A percentile compares a stretch with the other conserved stretches of the same genome.
phyloP scores from a whole-genome alignment of 1,140 invertebrate species.

The Homalodisca vitripennis region DNA sequence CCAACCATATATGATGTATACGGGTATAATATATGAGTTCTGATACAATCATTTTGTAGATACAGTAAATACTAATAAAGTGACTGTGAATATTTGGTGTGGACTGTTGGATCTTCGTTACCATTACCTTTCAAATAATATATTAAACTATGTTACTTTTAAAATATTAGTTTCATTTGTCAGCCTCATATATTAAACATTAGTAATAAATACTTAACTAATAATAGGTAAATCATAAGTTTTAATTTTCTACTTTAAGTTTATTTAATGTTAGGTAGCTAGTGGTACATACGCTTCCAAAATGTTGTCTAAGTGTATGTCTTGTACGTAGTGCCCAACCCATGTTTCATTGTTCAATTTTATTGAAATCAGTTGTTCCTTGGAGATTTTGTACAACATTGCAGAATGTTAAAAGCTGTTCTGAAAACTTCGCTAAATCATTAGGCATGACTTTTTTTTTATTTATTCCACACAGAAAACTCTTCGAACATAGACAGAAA shows the following conservation, averaged over 20 bases:
- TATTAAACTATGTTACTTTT: slow-evolving; percentile 16
- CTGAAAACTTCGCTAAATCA: too few species aligned
- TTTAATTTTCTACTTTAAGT: not conserved
- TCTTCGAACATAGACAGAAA: too few species aligned
- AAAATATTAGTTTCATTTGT: slow-evolving; percentile 8
- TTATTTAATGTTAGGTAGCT: slow-evolving; percentile 16
- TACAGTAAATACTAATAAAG: slow-evolving; percentile 1
- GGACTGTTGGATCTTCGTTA: not conserved
- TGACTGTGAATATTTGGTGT: slow-evolving; percentile 2
- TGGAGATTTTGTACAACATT: too few species aligned
- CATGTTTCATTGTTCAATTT: too few species aligned
- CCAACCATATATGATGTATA: too few species aligned
- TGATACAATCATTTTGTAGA: slow-evolving; percentile 22
- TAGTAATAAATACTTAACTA: too few species aligned
- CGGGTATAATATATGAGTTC: slow-evolving; percentile 17
- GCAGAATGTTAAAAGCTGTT: too few species aligned
- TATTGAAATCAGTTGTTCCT: too few species aligned
- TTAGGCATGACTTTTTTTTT: too few species aligned
- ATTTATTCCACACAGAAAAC: too few species aligned
- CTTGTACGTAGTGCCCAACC: slow-evolving; percentile 8
- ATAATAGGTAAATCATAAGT: not conserved
- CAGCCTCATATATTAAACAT: slow-evolving; percentile 10
- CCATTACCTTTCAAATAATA: slow-evolving; percentile 6
- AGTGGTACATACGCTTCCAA: not conserved
- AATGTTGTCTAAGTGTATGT: slow-evolving; percentile 2